Evolutionary conservation across 2,113 vertebrate genomes (phyloP).

Genomic region (Tricholaema leucomelas): DNA sequence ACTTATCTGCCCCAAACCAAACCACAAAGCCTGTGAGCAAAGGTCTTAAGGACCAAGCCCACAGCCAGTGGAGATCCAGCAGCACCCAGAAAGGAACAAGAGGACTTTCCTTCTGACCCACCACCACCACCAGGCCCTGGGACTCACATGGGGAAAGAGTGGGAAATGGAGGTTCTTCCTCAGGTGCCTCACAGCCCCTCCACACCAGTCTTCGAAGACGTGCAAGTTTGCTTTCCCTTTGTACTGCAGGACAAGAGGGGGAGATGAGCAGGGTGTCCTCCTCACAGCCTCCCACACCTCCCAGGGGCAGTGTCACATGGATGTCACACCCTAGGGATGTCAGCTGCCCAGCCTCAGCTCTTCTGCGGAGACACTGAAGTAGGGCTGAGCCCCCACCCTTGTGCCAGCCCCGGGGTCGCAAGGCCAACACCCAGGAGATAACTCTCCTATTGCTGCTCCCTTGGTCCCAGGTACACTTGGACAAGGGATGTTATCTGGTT

Average conservation of each 20-base stretch:
- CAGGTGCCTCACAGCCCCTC: conserved; percentile 88
- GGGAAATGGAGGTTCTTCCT: conserved; percentile 96
- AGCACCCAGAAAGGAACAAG: not conserved
- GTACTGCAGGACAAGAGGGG: conserved; percentile 74
- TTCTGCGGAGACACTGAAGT: not conserved
- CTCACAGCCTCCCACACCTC: accelerated
- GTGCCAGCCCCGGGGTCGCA: not conserved
- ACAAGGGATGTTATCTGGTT: not conserved
- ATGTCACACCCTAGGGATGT: not conserved
- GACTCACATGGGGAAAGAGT: conserved; percentile 94
- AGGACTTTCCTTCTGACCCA: accelerated
- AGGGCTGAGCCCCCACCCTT: not conserved
- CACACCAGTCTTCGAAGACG: conserved; percentile 98
- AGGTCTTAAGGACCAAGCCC: not conserved
- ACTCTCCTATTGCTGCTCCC: not conserved
- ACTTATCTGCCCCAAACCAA: not conserved
- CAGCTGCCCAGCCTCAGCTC: not conserved
- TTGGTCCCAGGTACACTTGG: not conserved
- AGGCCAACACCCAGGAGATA: not conserved
- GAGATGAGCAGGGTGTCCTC: not conserved
- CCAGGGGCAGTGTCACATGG: accelerated
- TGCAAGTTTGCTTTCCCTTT: conserved; percentile 95
- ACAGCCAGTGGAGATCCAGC: not conserved
- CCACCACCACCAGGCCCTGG: accelerated
- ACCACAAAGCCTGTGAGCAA: not conserved